Evolutionary conservation across 2,797 vertebrate genomes (phyloP).

Genomic region (Odontamblyopus rebecca): DNA sequence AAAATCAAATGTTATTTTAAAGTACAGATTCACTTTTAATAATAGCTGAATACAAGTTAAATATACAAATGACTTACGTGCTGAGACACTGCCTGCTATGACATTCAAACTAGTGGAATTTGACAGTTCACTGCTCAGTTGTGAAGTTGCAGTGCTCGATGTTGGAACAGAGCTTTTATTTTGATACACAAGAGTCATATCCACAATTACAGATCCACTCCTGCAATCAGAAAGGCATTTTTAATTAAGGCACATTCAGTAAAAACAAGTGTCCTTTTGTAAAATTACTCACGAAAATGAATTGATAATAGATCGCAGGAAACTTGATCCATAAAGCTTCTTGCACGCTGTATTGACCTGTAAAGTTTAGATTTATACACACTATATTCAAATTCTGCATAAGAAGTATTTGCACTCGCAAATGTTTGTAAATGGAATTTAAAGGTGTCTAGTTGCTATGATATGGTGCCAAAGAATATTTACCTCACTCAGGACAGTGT

Average conservation of each 20-base stretch:
- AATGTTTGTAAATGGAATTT: background rate
- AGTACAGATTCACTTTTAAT: background rate
- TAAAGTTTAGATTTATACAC: background rate
- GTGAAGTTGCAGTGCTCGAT: background rate
- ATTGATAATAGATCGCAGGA: slow-evolving; percentile 24
- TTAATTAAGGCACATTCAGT: background rate
- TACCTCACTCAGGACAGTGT: slow-evolving; percentile 28
- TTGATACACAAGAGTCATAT: slow-evolving; percentile 39
- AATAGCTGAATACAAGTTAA: background rate
- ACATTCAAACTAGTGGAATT: slow-evolving; percentile 11
- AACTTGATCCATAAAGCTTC: slow-evolving; percentile 11
- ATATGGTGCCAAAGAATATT: background rate
- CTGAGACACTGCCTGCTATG: slow-evolving; percentile 22
- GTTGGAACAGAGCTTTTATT: slow-evolving; percentile 24
- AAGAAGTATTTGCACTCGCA: background rate
- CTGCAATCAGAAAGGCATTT: slow-evolving; percentile 24
- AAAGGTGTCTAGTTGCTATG: too few species aligned
- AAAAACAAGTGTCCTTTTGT: background rate
- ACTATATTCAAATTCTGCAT: background rate
- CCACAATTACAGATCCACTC: slow-evolving; percentile 43
- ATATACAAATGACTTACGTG: slow-evolving; percentile 35
- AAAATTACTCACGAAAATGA: slow-evolving; percentile 47
- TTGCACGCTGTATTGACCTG: slow-evolving; percentile 42
- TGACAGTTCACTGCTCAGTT: background rate
- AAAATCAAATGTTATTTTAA: slow-evolving; percentile 6